These are phyloP conservation scores for Cataglyphis hispanica DNA, from an alignment of 1,140 invertebrate species.

Conservation along the genomic window DNA sequence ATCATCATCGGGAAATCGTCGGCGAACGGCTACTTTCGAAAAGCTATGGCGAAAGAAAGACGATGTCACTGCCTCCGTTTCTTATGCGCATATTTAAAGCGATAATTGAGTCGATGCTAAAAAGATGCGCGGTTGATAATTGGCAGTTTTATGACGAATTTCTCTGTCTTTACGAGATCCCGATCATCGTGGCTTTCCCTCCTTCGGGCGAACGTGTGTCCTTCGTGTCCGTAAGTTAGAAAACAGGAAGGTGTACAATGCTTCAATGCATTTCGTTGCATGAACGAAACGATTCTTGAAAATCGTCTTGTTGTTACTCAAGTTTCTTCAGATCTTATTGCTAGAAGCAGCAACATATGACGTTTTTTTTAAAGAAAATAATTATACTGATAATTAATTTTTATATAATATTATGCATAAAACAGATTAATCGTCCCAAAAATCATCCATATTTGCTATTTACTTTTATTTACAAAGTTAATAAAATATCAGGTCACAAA, in stretches of 20 bases:
- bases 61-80: conserved; percentile 19
- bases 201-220: conserved; percentile 55
- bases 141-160: conserved; percentile 63
- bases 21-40: conserved; percentile 50
- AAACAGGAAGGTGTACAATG: conserved; percentile 48
- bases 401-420: not conserved
- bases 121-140: conserved; percentile 50
- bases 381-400: not conserved
- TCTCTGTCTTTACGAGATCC: conserved; percentile 59
- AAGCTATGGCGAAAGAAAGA: conserved; percentile 44
- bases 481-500: too few relatives aligned
- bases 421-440: not conserved
- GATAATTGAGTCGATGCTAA: conserved; percentile 48
- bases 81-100: conserved; percentile 43
- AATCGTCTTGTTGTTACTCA: not conserved
- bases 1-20: conserved; percentile 18
- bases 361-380: not conserved
- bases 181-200: conserved; percentile 56
- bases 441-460: not conserved
- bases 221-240: conserved; percentile 45
- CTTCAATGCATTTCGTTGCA: conserved; percentile 53
- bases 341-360: not conserved
- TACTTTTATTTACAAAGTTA: too few relatives aligned
- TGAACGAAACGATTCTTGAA: not conserved
- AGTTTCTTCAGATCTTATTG: not conserved